Percentiles rank a stretch among this genome's conserved stretches.
phyloP scores from a whole-genome alignment of 2,113 vertebrate species.

The Pongo pygmaeus region DNA sequence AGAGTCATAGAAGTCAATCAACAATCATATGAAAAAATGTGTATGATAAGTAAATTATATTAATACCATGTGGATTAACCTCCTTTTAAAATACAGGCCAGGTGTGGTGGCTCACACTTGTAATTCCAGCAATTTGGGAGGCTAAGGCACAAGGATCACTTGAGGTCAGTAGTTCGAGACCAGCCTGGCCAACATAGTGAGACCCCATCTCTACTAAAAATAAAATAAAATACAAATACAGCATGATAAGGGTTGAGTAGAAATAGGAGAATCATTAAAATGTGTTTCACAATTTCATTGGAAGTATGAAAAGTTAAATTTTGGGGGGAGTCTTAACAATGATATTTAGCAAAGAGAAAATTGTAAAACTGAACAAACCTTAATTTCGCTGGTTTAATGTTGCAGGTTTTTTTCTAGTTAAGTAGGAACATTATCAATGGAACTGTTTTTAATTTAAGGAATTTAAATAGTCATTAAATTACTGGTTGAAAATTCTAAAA shows the following conservation, averaged over 20 bases:
- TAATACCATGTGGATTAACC: background rate
- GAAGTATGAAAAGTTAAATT: background rate
- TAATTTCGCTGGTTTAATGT: background rate
- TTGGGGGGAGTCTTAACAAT: background rate
- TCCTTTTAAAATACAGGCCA: background rate
- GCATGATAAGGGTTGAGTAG: background rate
- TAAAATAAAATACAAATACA: background rate
- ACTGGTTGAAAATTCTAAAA: background rate
- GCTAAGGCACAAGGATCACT: no score
- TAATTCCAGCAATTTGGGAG: no score
- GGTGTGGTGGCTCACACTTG: no score
- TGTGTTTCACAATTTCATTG: background rate
- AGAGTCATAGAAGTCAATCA: background rate
- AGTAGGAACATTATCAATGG: background rate
- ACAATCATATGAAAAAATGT: background rate
- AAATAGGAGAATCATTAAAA: slow-evolving; percentile 1
- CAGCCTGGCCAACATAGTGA: no score
- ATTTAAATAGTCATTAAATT: background rate
- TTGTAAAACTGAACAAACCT: background rate
- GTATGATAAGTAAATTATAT: slow-evolving; percentile 29
- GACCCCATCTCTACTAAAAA: no score
- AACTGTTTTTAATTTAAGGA: background rate
- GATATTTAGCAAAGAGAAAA: slow-evolving; percentile 21
- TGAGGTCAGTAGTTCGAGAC: no score
- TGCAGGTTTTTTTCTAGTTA: background rate